A percentile compares a stretch with the other conserved stretches of the same genome.
These are phyloP conservation scores for Brienomyrus longianalis DNA, from an alignment of 2,113 vertebrate genomes.

Conservation along the genomic window DNA sequence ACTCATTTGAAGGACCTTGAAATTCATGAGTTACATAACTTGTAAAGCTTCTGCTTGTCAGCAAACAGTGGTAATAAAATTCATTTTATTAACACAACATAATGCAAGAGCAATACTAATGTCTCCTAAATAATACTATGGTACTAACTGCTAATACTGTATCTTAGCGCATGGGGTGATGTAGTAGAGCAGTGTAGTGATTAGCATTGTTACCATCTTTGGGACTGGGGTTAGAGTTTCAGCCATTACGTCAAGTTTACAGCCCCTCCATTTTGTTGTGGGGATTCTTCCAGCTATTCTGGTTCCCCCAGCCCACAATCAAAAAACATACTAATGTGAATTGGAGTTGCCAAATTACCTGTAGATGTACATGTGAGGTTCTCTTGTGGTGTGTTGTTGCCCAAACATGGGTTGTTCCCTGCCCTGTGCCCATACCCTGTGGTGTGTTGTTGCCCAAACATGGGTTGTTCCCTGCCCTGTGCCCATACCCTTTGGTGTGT, in stretches of 20 bases:
- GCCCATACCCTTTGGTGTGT: neutral
- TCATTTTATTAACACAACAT: neutral
- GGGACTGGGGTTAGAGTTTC: neutral
- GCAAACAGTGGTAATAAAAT: neutral
- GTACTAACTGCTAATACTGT: neutral
- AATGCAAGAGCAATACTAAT: neutral
- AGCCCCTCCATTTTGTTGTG: neutral
- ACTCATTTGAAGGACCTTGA: neutral
- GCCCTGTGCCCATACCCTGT: too few species aligned
- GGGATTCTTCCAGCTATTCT: neutral
- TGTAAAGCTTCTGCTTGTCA: neutral
- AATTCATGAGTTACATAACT: neutral
- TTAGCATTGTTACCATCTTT: neutral
- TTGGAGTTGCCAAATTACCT: neutral
- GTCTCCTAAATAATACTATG: neutral
- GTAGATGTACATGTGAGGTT: neutral
- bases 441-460: too few species aligned
- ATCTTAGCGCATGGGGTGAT: neutral
- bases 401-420: too few species aligned
- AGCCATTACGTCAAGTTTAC: neutral
- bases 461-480: too few species aligned
- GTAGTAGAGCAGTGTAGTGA: neutral
- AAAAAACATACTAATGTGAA: neutral
- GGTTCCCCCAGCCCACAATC: neutral
- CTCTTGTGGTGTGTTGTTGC: too few species aligned